These are phyloP conservation scores for Dreissena polymorpha DNA, from an alignment of 1,140 invertebrate species.

Conservation along the genomic window DNA sequence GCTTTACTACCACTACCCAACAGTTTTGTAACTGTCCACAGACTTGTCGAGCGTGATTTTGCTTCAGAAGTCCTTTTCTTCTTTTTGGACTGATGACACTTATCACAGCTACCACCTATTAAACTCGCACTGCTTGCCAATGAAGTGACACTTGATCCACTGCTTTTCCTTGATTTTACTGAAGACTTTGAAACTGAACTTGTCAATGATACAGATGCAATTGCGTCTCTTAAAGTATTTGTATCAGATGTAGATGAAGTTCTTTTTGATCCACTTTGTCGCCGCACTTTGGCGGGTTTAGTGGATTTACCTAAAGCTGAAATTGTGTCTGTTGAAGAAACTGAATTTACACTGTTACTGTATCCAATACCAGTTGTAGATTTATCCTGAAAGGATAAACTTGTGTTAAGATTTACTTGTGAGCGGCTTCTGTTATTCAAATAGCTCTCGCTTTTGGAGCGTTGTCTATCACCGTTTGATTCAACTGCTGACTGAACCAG, in stretches of 20 bases:
- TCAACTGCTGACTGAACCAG: slow-evolving; percentile 1
- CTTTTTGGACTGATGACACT: slow-evolving; percentile 43
- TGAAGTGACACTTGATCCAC: slow-evolving; percentile 40
- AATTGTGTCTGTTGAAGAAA: not conserved
- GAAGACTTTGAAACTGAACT: slow-evolving; percentile 21
- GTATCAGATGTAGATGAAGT: not conserved
- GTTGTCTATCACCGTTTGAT: slow-evolving; percentile 15
- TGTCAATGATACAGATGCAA: not conserved
- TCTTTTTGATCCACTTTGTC: slow-evolving; percentile 2
- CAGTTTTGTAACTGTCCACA: slow-evolving; percentile 28
- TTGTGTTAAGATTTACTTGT: not conserved
- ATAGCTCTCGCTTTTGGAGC: slow-evolving; percentile 19
- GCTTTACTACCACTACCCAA: slow-evolving; percentile 14
- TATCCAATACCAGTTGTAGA: not conserved
- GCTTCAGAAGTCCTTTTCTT: not conserved
- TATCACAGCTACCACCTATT: slow-evolving; percentile 37
- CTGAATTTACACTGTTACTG: not conserved
- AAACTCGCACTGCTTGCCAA: slow-evolving; percentile 42
- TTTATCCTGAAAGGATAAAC: not conserved
- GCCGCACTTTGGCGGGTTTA: not conserved
- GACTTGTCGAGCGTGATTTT: slow-evolving; percentile 26
- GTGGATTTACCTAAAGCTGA: not conserved
- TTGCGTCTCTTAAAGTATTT: not conserved
- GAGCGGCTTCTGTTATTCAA: not conserved
- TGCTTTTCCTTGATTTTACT: slow-evolving; percentile 40